These are phyloP conservation scores for Sebastiscus tertius DNA, from an alignment of 2,797 vertebrate genomes.

Conservation along the genomic window DNA sequence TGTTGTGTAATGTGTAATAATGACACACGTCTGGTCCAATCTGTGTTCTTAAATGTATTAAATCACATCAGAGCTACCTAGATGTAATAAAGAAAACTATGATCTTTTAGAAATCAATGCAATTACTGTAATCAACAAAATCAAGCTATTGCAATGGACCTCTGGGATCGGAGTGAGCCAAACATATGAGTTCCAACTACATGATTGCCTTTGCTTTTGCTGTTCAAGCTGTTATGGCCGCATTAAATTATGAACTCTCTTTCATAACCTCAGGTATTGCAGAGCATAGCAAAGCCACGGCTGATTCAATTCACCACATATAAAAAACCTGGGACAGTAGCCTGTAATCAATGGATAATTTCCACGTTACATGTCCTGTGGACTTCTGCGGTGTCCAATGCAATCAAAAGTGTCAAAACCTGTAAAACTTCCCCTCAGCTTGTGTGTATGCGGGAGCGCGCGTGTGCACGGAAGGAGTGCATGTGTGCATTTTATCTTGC, in stretches of 20 bases:
- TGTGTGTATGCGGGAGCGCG: constrained; percentile 15
- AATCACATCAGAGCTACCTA: constrained; percentile 40
- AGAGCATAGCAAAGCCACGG: constrained; percentile 59
- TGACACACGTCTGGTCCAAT: constrained; percentile 42
- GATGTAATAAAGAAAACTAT: constrained; percentile 58
- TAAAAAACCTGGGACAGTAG: constrained; percentile 58
- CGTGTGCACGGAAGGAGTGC: neutral
- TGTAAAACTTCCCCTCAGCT: constrained; percentile 62
- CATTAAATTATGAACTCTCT: constrained; percentile 72
- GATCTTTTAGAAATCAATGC: constrained; percentile 70
- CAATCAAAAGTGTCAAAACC: constrained; percentile 79
- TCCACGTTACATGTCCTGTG: constrained; percentile 72
- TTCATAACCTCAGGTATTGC: constrained; percentile 77
- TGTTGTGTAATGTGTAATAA: constrained; percentile 46
- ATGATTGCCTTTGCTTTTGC: constrained; percentile 71
- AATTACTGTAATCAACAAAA: constrained; percentile 73
- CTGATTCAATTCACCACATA: constrained; percentile 75
- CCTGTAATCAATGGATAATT: constrained; percentile 78
- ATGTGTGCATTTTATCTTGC: constrained; percentile 34
- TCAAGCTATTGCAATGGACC: constrained; percentile 54
- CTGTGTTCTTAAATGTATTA: constrained; percentile 45
- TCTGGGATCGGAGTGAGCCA: constrained; percentile 61
- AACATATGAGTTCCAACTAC: constrained; percentile 53
- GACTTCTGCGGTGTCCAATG: constrained; percentile 67
- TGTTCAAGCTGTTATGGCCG: constrained; percentile 61